Evolutionary conservation across 1,140 invertebrate genomes (phyloP).

Genomic region (Brachionus manjavacas): DNA sequence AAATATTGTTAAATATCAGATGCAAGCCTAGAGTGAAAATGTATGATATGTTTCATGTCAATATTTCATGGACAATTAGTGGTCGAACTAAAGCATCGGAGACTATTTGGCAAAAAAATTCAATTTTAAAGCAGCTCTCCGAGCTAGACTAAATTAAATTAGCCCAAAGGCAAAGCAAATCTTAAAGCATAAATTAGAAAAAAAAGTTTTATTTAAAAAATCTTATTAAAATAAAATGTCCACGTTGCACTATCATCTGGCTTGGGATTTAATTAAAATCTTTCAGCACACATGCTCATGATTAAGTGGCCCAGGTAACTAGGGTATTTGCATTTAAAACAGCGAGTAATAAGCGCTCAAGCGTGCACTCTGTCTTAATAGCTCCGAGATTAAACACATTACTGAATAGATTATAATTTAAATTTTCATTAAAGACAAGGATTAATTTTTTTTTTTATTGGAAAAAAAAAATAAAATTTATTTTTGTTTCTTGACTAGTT

Average conservation of each 20-base stretch:
- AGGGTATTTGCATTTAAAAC: not conserved
- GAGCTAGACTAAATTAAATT: not conserved
- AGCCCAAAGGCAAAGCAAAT: not conserved
- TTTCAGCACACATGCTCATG: not conserved
- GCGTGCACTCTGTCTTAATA: not conserved
- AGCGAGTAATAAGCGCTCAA: not conserved
- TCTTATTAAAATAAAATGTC: not conserved
- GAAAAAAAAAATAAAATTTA: not conserved
- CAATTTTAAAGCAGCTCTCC: not conserved
- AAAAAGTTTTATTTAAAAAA: not conserved
- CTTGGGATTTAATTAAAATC: not conserved
- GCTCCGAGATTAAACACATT: slow-evolving; percentile 4
- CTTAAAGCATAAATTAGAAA: not conserved
- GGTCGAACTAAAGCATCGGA: not conserved
- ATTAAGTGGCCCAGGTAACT: not conserved
- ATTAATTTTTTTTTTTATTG: not conserved
- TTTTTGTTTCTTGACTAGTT: not conserved
- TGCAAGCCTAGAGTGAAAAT: not conserved
- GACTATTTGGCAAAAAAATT: not conserved
- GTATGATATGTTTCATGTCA: not conserved
- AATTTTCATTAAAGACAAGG: not conserved
- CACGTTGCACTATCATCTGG: not conserved
- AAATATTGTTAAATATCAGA: not conserved
- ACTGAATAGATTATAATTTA: slow-evolving; percentile 6
- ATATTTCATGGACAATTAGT: not conserved